Conservation (phyloP, 1,140 invertebrate genomes). For the Lepidurus packardi region DNA sequence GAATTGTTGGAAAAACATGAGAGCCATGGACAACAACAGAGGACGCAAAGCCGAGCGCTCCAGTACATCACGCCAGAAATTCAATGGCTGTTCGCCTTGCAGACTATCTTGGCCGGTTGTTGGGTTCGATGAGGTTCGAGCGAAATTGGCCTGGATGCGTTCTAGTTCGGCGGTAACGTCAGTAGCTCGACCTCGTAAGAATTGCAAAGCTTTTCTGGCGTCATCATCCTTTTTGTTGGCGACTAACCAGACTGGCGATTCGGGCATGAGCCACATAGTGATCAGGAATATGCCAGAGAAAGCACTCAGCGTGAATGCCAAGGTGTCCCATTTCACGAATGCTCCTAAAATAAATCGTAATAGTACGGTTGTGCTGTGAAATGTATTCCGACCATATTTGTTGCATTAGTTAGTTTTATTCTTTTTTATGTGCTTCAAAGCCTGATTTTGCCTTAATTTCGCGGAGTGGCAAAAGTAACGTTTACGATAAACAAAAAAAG, state of each 20-base stretch:
- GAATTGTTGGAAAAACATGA: slow-evolving; percentile 63
- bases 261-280: slow-evolving; percentile 50
- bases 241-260: slow-evolving; percentile 54
- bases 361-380: not conserved
- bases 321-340: slow-evolving; percentile 57
- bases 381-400: not conserved
- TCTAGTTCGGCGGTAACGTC: slow-evolving; percentile 23
- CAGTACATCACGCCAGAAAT: not conserved
- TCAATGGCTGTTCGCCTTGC: not conserved
- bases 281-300: slow-evolving; percentile 57
- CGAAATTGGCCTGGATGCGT: slow-evolving; percentile 23
- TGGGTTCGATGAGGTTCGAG: not conserved
- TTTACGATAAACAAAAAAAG: too few species aligned
- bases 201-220: slow-evolving; percentile 42
- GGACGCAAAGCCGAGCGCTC: slow-evolving; percentile 45
- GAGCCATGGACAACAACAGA: slow-evolving; percentile 48
- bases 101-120: not conserved
- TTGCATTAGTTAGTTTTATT: too few species aligned
- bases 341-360: slow-evolving; percentile 55
- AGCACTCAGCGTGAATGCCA: slow-evolving; percentile 58
- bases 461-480: too few species aligned
- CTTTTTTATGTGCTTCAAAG: too few species aligned
- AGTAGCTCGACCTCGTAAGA: slow-evolving; percentile 42
- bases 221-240: slow-evolving; percentile 48
- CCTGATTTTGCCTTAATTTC: too few species aligned